A percentile compares a stretch with the other conserved stretches of the same genome.
Conservation (phyloP, 2,888 invertebrate genomes). For the Chrysopilus asiliformis region DNA sequence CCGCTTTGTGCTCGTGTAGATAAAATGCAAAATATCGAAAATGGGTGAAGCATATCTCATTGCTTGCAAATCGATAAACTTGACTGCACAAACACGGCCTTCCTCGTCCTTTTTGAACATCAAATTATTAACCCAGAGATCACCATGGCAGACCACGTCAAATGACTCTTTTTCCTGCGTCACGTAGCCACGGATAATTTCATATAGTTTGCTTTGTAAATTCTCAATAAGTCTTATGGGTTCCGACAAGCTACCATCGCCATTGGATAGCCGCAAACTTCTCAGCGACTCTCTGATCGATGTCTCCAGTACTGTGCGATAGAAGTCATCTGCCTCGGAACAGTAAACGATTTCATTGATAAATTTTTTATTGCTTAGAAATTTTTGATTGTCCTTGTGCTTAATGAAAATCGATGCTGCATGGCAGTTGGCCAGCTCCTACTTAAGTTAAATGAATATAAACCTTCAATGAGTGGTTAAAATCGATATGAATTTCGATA, state of each 20-base stretch:
- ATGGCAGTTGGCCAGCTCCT: slow-evolving; percentile 31
- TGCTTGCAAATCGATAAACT: slow-evolving; percentile 32
- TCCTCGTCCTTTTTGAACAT: slow-evolving; percentile 23
- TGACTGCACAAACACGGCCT: slow-evolving; percentile 19
- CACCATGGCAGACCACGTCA: slow-evolving; percentile 32
- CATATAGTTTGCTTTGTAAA: slow-evolving; percentile 22
- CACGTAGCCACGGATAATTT: slow-evolving; percentile 22
- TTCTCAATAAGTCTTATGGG: slow-evolving; percentile 25
- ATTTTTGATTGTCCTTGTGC: slow-evolving; percentile 19
- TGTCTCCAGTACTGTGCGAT: slow-evolving; percentile 23
- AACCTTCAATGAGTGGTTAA: no score
- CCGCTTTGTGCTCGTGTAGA: slow-evolving; percentile 32
- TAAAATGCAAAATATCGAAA: slow-evolving; percentile 31
- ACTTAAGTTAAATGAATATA: slow-evolving; percentile 6
- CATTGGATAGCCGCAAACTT: slow-evolving; percentile 25
- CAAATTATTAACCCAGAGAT: slow-evolving; percentile 33
- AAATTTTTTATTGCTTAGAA: slow-evolving; percentile 19
- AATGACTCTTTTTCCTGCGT: slow-evolving; percentile 16
- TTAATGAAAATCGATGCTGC: slow-evolving; percentile 30
- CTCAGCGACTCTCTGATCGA: slow-evolving; percentile 28
- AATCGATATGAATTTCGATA: not conserved
- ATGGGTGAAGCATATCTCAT: slow-evolving; percentile 31
- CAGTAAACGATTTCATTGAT: slow-evolving; percentile 31
- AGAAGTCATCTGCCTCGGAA: slow-evolving; percentile 26
- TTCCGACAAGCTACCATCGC: slow-evolving; percentile 24